Conservation (phyloP, 2,888 invertebrate species). For the Eilema depressum region DNA sequence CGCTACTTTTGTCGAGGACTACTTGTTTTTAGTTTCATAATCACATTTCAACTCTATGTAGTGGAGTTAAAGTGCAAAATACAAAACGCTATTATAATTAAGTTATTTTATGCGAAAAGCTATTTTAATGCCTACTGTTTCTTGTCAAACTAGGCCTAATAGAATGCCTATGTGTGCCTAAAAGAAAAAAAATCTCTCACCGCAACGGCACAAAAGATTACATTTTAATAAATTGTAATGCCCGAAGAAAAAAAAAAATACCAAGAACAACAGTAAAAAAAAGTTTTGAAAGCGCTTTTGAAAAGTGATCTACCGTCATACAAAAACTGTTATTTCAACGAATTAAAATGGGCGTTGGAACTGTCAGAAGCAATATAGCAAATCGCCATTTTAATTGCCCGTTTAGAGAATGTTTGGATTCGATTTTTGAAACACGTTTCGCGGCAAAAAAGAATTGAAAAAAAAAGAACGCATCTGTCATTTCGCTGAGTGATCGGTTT, state of each 20-base stretch:
- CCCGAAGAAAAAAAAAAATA: conserved; percentile 24
- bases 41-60: neutral
- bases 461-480: conserved; percentile 63
- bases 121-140: neutral
- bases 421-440: conserved; percentile 66
- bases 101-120: neutral
- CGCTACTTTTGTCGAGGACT: neutral
- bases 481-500: conserved; percentile 54
- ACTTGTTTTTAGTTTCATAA: neutral
- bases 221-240: conserved; percentile 14
- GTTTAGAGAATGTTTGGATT: conserved; percentile 73
- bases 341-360: conserved; percentile 69
- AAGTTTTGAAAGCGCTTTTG: conserved; percentile 30
- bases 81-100: neutral
- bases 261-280: conserved; percentile 37
- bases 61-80: neutral
- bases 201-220: conserved; percentile 3
- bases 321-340: conserved; percentile 74
- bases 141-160: neutral
- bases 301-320: conserved; percentile 48
- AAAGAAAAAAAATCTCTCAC: neutral
- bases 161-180: neutral
- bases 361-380: conserved; percentile 66
- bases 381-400: conserved; percentile 77
- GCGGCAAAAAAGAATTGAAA: conserved; percentile 49